phyloP scores from a whole-genome alignment of 2,113 vertebrate genomes.

The Camelus bactrianus region DNA sequence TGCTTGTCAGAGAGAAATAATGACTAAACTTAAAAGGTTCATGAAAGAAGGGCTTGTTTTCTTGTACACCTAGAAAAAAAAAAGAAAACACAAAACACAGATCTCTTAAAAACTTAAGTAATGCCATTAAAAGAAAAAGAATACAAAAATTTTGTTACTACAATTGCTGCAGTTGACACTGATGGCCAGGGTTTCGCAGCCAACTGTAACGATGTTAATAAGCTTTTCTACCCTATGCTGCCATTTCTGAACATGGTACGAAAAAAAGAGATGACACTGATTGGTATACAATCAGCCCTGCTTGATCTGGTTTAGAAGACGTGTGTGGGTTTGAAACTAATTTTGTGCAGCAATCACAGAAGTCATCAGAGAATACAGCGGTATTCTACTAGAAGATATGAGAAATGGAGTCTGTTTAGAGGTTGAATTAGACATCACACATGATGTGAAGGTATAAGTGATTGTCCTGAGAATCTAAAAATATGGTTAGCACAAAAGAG shows the following conservation, averaged over 20 bases:
- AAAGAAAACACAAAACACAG: background rate
- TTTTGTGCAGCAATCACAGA: background rate
- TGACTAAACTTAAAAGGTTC: background rate
- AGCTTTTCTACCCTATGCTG: background rate
- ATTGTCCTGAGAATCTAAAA: constrained; percentile 9
- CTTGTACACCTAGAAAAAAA: background rate
- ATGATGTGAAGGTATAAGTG: background rate
- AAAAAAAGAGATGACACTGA: background rate
- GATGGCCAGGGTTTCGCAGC: background rate
- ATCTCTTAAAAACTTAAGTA: background rate
- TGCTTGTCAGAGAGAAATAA: background rate
- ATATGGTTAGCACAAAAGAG: background rate
- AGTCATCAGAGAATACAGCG: background rate
- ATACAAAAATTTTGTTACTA: background rate
- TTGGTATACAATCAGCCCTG: background rate
- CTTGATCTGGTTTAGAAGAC: background rate
- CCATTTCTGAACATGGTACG: background rate
- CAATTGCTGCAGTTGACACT: background rate
- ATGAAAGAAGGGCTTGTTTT: background rate
- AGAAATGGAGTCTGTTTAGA: background rate
- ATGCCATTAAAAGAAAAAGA: background rate
- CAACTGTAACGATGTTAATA: background rate
- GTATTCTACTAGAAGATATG: background rate
- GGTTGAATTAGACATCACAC: background rate
- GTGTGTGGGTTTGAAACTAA: background rate